phyloP scores from a whole-genome alignment of 2,797 vertebrate species.

The Tadarida brasiliensis region DNA sequence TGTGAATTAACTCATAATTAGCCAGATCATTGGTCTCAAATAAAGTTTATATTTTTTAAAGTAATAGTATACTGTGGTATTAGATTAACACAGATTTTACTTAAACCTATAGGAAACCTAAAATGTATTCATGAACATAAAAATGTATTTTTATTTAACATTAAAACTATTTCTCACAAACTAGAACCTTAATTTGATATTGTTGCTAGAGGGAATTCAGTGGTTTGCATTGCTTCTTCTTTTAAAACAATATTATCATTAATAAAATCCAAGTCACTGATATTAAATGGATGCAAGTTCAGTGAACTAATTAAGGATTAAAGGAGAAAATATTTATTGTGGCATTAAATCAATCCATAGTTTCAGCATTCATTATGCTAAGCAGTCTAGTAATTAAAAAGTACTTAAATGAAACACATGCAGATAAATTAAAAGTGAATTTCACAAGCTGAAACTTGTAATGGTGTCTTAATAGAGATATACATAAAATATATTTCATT shows the following conservation, averaged over 20 bases:
- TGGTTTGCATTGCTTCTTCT: conserved; percentile 57
- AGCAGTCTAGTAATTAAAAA: conserved; percentile 81
- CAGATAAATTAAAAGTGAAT: conserved; percentile 79
- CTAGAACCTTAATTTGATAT: conserved; percentile 52
- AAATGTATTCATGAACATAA: neutral
- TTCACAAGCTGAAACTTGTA: conserved; percentile 77
- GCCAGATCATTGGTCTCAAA: neutral
- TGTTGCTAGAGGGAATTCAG: conserved; percentile 37
- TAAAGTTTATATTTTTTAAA: conserved; percentile 1
- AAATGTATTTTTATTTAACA: conserved; percentile 43
- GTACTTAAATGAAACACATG: conserved; percentile 79
- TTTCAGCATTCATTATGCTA: conserved; percentile 81
- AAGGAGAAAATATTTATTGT: conserved; percentile 82
- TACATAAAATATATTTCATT: conserved; percentile 51
- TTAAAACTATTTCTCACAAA: conserved; percentile 49
- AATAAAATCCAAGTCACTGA: conserved; percentile 69
- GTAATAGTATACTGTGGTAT: neutral
- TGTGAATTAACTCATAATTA: conserved; percentile 43
- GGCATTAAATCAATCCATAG: conserved; percentile 83
- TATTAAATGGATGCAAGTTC: conserved; percentile 82
- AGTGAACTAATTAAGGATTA: conserved; percentile 82
- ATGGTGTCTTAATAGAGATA: conserved; percentile 74
- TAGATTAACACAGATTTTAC: conserved; percentile 21
- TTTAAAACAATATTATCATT: conserved; percentile 71
- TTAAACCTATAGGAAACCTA: neutral